Conservation (phyloP, 1,140 invertebrate genomes). For the Pseudachorutes palmiensis region DNA sequence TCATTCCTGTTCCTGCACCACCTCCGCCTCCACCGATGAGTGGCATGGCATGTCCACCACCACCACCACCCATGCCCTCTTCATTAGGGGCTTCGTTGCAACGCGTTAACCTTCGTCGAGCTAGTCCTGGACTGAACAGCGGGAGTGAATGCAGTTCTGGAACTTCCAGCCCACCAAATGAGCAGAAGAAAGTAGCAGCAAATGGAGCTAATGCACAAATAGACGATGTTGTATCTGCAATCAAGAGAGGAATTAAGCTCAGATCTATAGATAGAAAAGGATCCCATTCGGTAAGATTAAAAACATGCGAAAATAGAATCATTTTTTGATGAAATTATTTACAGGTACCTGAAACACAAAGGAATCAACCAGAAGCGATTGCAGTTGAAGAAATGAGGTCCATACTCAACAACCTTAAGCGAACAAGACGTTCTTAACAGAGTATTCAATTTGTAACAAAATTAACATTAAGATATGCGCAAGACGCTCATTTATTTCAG, state of each 20-base stretch:
- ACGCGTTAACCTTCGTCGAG: constrained; percentile 14
- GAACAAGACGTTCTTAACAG: constrained; percentile 22
- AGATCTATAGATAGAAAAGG: constrained; percentile 24
- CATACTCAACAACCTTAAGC: constrained; percentile 29
- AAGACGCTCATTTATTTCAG: no score
- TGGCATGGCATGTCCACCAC: constrained; percentile 15
- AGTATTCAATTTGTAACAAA: no score
- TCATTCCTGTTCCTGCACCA: constrained; percentile 19
- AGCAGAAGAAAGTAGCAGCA: not conserved
- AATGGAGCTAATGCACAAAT: constrained; percentile 30
- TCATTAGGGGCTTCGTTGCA: not conserved
- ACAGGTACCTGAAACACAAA: constrained; percentile 18
- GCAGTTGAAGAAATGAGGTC: constrained; percentile 32
- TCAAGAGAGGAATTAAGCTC: constrained; percentile 35
- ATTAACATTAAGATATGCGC: no score
- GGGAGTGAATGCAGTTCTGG: not conserved
- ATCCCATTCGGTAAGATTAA: no score
- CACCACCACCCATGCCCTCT: constrained; percentile 19
- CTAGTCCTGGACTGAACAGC: not conserved
- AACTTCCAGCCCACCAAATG: constrained; percentile 1
- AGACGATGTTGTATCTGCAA: constrained; percentile 35
- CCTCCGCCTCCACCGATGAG: constrained; percentile 28
- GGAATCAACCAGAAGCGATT: constrained; percentile 13
- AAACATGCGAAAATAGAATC: no score
- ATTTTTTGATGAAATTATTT: no score